Base-by-base conservation (phyloP, 2,797 vertebrate species). In the Oryzias dopingdopingensis region DNA sequence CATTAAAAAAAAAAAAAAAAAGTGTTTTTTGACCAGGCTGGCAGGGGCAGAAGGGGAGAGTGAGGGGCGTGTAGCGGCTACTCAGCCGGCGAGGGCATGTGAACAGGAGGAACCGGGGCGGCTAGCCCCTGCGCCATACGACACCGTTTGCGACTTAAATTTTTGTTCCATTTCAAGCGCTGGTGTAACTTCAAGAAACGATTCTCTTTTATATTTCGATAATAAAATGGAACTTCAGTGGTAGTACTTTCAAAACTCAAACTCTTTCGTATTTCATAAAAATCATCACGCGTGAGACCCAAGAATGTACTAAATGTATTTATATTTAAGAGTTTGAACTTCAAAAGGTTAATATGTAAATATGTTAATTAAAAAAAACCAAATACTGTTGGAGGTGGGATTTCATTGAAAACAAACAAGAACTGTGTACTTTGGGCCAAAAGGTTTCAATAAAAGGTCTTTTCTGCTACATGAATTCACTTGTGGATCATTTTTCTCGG, bases 291-390 rank as follows among this genome's bases (percentile, higher is more conserved):
- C 59, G 45, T 63, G 46, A 80, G 79, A 86, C 84, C 75, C 82
- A 86, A 83, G 87, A 92, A 90, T 90, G 89, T 91, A 91, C 59
- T 81, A 64, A 60, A 52, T 52, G 22, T 84, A 87, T 89, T 90
- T 91, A 88, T 89, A 86, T 87, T 87, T 88, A 79, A 85, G 67
- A 81, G 81, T 85, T 72, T 84, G 81, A 87, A 74, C 63, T 63
- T 64, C 32, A 37, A 37, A 72, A 58, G 58, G 60, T 70, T 63
- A 65, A 72, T 80, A 80, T 90, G 86, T 87, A 85, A 85, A 82
- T 78, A 77, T 81, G 63, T 85, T 37, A 37, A 64, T 79, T 70
- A 52, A 77, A 69, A 55, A 76, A 79, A 70, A 62, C 62, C 3
- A 76, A 70, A 79, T 72, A 78, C 61, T 73, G 70, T 75, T 77